phyloP scores from a whole-genome alignment of 2,113 vertebrate genomes.

The Herpailurus yagouaroundi region DNA sequence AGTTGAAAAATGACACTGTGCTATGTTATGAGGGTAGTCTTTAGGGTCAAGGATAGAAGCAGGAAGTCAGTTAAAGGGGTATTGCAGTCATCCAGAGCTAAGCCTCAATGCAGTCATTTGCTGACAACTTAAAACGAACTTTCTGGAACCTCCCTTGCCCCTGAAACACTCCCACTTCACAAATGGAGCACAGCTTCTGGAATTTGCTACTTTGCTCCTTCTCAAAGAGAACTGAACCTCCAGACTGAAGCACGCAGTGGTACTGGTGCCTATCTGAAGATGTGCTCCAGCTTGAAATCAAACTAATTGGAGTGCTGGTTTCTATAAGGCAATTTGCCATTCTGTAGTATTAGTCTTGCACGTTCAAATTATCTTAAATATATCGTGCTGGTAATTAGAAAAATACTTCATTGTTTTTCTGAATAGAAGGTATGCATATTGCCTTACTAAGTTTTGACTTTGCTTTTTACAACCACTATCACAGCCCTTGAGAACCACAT shows the following conservation, averaged over 20 bases:
- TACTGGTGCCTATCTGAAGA: background rate
- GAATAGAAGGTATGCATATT: background rate
- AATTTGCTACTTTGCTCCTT: background rate
- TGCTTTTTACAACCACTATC: background rate
- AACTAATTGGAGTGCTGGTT: background rate
- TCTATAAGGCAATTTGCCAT: background rate
- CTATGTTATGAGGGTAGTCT: background rate
- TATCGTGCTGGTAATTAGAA: background rate
- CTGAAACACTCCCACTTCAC: background rate
- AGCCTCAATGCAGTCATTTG: background rate
- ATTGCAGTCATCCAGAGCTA: background rate
- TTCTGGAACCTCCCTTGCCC: background rate
- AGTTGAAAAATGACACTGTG: background rate
- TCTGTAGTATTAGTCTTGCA: background rate
- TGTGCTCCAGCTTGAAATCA: background rate
- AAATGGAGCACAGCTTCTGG: background rate
- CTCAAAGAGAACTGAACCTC: background rate
- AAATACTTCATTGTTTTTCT: background rate
- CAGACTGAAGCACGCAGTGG: background rate
- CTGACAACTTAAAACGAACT: background rate
- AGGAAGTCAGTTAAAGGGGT: background rate
- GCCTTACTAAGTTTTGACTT: background rate
- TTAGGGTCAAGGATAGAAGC: background rate
- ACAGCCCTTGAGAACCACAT: background rate
- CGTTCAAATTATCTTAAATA: conserved; percentile 4